Evolutionary conservation across 30 jellyfish, hydroid and myxozoan species (phyloP).

Genomic region (Cassiopea xamachana): DNA sequence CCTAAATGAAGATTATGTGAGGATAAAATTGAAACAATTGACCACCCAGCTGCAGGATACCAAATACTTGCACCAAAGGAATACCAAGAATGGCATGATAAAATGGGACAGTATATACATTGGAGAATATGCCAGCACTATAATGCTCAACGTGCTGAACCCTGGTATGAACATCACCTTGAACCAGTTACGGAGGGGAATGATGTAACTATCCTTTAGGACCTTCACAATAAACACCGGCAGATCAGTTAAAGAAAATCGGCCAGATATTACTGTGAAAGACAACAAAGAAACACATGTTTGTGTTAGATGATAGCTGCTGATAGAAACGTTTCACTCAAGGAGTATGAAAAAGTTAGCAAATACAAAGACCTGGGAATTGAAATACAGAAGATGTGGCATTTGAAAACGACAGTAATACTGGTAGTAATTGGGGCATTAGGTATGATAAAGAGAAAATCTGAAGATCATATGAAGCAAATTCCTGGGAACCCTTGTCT

Average conservation of each 20-base stretch:
- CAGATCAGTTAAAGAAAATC: conserved; percentile 27
- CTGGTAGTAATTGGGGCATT: conserved; percentile 36
- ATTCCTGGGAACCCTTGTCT: conserved; percentile 33
- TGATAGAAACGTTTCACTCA: conserved; percentile 18
- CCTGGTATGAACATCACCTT: conserved; percentile 60
- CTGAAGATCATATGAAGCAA: not conserved
- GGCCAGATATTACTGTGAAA: conserved; percentile 56
- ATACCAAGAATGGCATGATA: not conserved
- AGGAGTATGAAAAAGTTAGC: conserved; percentile 27
- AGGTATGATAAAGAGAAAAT: conserved; percentile 22
- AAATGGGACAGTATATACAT: not conserved
- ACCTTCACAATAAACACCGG: conserved; percentile 15
- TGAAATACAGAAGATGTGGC: conserved; percentile 50
- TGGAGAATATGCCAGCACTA: not conserved
- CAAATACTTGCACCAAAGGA: not conserved
- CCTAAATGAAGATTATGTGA: not conserved
- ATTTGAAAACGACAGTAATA: not conserved
- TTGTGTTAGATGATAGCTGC: conserved; percentile 26
- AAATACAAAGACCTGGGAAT: conserved; percentile 32
- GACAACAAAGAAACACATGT: conserved; percentile 13
- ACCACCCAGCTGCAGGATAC: not conserved
- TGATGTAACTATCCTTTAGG: not conserved
- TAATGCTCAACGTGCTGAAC: not conserved
- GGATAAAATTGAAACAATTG: not conserved
- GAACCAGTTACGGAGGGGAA: conserved; percentile 21